phyloP scores from a whole-genome alignment of 2,113 vertebrate species.

The Pampusana beccarii region DNA sequence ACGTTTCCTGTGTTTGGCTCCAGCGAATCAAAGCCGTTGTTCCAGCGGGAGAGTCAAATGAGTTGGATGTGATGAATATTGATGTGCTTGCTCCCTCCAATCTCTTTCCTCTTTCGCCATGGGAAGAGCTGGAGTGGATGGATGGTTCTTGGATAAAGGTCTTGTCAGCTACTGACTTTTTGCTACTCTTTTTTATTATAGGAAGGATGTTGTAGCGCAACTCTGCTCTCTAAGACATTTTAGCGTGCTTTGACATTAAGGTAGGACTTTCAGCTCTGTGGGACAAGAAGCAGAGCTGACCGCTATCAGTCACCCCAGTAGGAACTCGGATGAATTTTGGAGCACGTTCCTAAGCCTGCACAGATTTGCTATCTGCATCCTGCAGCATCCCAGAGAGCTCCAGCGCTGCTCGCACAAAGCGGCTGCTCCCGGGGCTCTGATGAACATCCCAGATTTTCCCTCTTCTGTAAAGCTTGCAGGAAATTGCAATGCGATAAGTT shows the following conservation, averaged over 20 bases:
- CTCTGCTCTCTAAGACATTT: neutral
- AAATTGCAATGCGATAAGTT: conserved; percentile 20
- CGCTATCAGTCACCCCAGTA: neutral
- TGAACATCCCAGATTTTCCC: conserved; percentile 57
- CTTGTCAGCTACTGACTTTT: conserved; percentile 31
- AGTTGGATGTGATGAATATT: neutral
- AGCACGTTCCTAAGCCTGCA: neutral
- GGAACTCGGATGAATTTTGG: neutral
- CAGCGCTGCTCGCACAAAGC: neutral
- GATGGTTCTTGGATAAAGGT: conserved; percentile 4
- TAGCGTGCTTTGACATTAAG: neutral
- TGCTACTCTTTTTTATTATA: conserved; percentile 19
- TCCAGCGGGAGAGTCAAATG: neutral
- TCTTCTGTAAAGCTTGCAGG: conserved; percentile 20
- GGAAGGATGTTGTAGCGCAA: neutral
- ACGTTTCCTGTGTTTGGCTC: neutral
- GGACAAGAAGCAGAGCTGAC: neutral
- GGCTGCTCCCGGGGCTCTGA: neutral
- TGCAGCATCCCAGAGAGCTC: neutral
- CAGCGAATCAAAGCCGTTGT: neutral
- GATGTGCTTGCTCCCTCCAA: neutral
- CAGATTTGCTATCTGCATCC: neutral
- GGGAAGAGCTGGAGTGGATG: neutral
- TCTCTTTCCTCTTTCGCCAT: neutral
- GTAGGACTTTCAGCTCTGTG: neutral